These are phyloP conservation scores for Uropsilus gracilis DNA, from an alignment of 2,113 vertebrate genomes.

Conservation along the genomic window DNA sequence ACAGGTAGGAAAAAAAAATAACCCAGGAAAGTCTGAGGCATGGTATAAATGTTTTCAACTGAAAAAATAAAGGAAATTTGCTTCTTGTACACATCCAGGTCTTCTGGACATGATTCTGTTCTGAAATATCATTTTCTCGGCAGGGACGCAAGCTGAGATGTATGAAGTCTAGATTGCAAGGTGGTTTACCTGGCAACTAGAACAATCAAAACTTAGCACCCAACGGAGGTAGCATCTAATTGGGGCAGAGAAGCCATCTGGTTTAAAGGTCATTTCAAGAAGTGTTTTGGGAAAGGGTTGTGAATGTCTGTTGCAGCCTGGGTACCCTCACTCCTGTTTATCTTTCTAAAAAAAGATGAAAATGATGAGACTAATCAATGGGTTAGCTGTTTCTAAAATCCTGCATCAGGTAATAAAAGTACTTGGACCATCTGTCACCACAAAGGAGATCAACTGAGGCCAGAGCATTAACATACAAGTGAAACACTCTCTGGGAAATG, in stretches of 20 bases:
- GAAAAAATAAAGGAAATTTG: conserved; percentile 28
- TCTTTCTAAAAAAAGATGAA: conserved; percentile 48
- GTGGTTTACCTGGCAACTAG: neutral
- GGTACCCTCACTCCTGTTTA: neutral
- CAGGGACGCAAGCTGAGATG: neutral
- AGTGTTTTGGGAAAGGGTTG: conserved; percentile 13
- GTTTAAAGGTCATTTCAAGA: neutral
- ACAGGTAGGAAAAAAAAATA: conserved; percentile 5
- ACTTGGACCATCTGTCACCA: conserved; percentile 60
- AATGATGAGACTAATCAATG: neutral
- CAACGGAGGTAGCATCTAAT: neutral
- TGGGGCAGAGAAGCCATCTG: neutral
- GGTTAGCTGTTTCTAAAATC: conserved; percentile 45
- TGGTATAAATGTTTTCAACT: conserved; percentile 22
- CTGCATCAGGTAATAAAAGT: conserved; percentile 49
- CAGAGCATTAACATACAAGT: conserved; percentile 50
- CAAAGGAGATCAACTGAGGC: conserved; percentile 15
- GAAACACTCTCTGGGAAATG: conserved; percentile 10
- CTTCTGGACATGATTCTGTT: conserved; percentile 20
- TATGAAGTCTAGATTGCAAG: neutral
- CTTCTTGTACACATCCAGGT: neutral
- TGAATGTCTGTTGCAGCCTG: neutral
- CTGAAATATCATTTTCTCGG: conserved; percentile 1
- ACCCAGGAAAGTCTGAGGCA: neutral
- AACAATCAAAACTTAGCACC: neutral